These are phyloP conservation scores for Rhynchomys soricoides DNA, from an alignment of 2,113 vertebrate species.

Conservation along the genomic window DNA sequence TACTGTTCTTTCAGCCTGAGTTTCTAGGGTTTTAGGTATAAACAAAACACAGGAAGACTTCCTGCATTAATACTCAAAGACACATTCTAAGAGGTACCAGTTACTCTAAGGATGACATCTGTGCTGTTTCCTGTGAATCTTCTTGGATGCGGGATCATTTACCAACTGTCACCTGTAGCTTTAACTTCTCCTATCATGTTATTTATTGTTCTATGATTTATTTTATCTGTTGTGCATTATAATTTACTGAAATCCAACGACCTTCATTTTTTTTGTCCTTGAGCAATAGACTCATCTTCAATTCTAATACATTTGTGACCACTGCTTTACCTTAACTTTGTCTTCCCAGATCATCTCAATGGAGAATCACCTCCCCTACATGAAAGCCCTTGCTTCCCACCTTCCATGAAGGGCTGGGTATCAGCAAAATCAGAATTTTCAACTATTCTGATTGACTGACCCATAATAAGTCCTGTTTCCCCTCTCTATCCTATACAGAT, in stretches of 20 bases:
- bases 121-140: not conserved
- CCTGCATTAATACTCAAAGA: not conserved
- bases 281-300: slow-evolving; percentile 25
- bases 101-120: not conserved
- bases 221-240: not conserved
- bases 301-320: not conserved
- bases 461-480: not conserved
- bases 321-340: slow-evolving; percentile 1
- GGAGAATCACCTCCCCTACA: not conserved
- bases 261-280: not conserved
- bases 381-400: not conserved
- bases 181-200: slow-evolving; percentile 2
- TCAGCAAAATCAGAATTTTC: slow-evolving; percentile 39
- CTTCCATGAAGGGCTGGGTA: slow-evolving; percentile 28
- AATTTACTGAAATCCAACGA: slow-evolving; percentile 31
- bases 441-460: slow-evolving; percentile 14
- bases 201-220: slow-evolving; percentile 15
- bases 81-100: not conserved
- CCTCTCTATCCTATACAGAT: not conserved
- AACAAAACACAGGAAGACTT: slow-evolving; percentile 20
- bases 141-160: not conserved
- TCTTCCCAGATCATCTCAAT: slow-evolving; percentile 16
- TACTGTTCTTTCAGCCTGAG: not conserved
- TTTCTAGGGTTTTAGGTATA: slow-evolving; percentile 26
- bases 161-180: slow-evolving; percentile 22